These are phyloP conservation scores for Leucophenga varia DNA, from an alignment of 1,140 invertebrate species.

Conservation along the genomic window DNA sequence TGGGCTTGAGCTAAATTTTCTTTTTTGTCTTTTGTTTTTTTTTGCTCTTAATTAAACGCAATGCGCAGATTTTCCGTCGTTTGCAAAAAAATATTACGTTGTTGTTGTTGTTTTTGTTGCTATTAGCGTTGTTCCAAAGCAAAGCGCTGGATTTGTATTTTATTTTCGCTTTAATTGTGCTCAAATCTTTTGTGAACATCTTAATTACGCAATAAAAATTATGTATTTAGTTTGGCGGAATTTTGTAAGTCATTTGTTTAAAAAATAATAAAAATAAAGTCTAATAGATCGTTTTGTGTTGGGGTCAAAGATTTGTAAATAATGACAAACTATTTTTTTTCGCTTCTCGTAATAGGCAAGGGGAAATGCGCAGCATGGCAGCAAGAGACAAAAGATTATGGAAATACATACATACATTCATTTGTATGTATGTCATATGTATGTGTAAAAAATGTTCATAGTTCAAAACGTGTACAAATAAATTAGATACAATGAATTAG, in stretches of 20 bases:
- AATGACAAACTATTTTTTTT: background rate
- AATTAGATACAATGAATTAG: no score
- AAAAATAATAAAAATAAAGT: no score
- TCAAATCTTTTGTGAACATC: constrained; percentile 43
- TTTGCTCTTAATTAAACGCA: constrained; percentile 43
- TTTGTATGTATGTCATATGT: no score
- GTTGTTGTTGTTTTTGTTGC: constrained; percentile 16
- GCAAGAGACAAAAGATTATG: no score
- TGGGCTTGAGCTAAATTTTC: constrained; percentile 43
- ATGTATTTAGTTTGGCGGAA: constrained; percentile 42
- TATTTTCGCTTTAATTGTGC: constrained; percentile 29
- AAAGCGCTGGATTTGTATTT: no score
- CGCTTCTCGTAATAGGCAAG: background rate
- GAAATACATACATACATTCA: no score
- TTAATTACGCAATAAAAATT: constrained; percentile 52
- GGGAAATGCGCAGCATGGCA: no score
- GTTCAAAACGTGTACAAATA: no score
- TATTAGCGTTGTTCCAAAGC: constrained; percentile 14
- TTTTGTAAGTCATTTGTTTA: constrained; percentile 4
- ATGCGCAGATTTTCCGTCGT: constrained; percentile 44
- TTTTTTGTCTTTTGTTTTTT: constrained; percentile 13
- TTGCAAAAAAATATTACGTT: constrained; percentile 30
- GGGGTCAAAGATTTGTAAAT: constrained; percentile 30
- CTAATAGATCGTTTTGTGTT: constrained; percentile 50
- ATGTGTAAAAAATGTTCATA: no score